These are phyloP conservation scores for Rhyacophila brunnea DNA, from an alignment of 1,140 invertebrate genomes.

Conservation along the genomic window DNA sequence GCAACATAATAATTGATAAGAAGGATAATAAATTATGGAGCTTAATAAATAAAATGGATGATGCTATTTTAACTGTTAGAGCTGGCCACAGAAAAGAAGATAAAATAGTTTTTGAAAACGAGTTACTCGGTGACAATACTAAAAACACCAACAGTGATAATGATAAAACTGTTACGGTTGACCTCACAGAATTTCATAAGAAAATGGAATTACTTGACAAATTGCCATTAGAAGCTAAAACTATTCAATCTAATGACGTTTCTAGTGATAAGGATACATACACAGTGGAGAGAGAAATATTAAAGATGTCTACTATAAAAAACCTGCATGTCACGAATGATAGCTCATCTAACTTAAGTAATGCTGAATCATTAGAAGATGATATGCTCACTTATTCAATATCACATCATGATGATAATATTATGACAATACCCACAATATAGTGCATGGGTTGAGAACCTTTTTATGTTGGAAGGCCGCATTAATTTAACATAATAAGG, in stretches of 20 bases:
- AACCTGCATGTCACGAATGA: not conserved
- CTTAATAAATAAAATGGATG: slow-evolving; percentile 30
- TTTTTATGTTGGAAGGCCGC: too few species aligned
- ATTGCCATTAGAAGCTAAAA: not conserved
- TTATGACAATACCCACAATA: too few species aligned
- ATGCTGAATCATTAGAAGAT: slow-evolving; percentile 32
- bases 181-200: slow-evolving; percentile 26
- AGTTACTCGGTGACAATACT: not conserved
- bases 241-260: not conserved
- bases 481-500: too few species aligned
- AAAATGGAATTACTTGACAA: slow-evolving; percentile 17
- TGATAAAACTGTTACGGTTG: slow-evolving; percentile 17
- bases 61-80: slow-evolving; percentile 19
- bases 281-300: slow-evolving; percentile 10
- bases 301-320: not conserved
- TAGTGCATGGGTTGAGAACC: too few species aligned
- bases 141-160: slow-evolving; percentile 20
- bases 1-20: too few species aligned
- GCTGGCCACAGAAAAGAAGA: slow-evolving; percentile 8
- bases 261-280: slow-evolving; percentile 13
- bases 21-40: slow-evolving; percentile 29
- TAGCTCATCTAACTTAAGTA: slow-evolving; percentile 26
- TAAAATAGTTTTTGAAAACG: slow-evolving; percentile 7
- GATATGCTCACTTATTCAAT: slow-evolving; percentile 29
- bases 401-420: not conserved